phyloP scores from a whole-genome alignment of 2,113 vertebrate genomes.

The Probosciger aterrimus region DNA sequence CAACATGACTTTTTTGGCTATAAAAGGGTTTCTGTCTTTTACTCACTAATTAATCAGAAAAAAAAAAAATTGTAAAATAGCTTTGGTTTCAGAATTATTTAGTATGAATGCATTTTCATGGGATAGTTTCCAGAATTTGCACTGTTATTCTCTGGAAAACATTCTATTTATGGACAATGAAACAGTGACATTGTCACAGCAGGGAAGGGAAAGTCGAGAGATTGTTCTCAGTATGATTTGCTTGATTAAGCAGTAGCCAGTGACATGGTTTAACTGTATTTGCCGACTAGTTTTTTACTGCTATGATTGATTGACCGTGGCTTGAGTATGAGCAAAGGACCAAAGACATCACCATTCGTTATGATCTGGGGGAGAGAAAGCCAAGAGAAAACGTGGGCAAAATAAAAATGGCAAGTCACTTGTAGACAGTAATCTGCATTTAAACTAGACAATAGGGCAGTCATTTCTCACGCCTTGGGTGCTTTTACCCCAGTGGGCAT shows the following conservation, averaged over 20 bases:
- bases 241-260: slow-evolving; percentile 9
- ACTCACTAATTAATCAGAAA: not conserved
- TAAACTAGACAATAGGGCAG: slow-evolving; percentile 23
- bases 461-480: slow-evolving; percentile 37
- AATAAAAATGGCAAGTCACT: slow-evolving; percentile 9
- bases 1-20: not conserved
- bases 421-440: slow-evolving; percentile 43
- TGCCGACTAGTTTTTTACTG: not conserved
- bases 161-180: not conserved
- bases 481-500: not conserved
- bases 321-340: not conserved
- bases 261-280: not conserved
- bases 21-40: not conserved
- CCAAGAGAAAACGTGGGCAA: not conserved
- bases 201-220: not conserved
- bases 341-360: not conserved
- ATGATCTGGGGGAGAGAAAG: not conserved
- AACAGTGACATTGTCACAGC: not conserved
- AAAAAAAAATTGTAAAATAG: not conserved
- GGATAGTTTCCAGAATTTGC: not conserved
- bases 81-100: not conserved
- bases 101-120: not conserved
- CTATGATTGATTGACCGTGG: not conserved
- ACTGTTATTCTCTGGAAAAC: not conserved
- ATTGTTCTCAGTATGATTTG: not conserved